phyloP scores from a whole-genome alignment of 2,888 invertebrate genomes.

The Plusia festucae region DNA sequence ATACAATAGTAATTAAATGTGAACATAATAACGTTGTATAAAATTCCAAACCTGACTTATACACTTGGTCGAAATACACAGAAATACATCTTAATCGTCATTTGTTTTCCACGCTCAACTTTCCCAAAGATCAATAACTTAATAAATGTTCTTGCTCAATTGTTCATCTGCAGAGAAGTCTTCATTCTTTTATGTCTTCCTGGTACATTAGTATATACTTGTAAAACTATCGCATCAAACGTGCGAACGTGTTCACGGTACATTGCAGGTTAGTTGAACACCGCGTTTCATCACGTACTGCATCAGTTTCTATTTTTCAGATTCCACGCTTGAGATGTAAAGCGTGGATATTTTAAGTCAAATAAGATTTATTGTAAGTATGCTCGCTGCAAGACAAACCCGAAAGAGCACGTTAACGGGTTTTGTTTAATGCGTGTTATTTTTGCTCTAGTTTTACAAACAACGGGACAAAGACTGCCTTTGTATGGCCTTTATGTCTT shows the following conservation, averaged over 20 bases:
- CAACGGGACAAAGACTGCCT: constrained; percentile 4
- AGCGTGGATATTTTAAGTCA: constrained; percentile 3
- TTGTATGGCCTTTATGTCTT: constrained; percentile 1
- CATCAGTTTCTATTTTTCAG: constrained; percentile 22
- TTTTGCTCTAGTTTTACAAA: neutral
- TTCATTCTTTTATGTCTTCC: neutral
- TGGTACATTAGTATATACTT: constrained; percentile 1
- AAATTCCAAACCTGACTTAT: no score
- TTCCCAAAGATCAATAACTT: neutral
- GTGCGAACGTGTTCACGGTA: constrained; percentile 18
- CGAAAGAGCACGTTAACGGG: constrained; percentile 5
- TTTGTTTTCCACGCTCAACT: neutral
- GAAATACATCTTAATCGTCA: neutral
- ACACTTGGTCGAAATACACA: no score
- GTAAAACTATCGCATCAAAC: constrained; percentile 34
- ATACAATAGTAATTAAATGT: no score
- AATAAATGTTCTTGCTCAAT: neutral
- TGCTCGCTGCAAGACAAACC: neutral
- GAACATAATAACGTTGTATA: no score
- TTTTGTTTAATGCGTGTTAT: constrained; percentile 4
- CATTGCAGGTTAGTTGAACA: constrained; percentile 22
- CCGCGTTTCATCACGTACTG: constrained; percentile 5
- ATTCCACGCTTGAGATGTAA: constrained; percentile 18
- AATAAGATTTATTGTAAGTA: constrained; percentile 6
- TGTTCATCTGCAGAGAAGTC: neutral